A percentile compares a stretch with the other conserved stretches of the same genome.
These are phyloP conservation scores for Falco peregrinus DNA, from an alignment of 2,797 vertebrate genomes.

Conservation along the genomic window DNA sequence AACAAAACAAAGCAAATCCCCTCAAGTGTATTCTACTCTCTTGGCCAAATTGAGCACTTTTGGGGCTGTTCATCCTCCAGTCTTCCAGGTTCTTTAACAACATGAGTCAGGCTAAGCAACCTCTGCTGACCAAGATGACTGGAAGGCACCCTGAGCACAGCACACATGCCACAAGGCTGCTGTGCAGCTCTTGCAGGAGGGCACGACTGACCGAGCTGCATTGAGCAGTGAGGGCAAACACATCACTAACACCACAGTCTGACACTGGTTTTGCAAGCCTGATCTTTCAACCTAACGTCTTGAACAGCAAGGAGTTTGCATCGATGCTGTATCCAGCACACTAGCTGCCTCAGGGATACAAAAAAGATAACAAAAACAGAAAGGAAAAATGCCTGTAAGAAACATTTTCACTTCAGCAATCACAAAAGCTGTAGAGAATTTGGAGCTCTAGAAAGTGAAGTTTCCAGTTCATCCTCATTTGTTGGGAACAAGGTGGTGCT, in stretches of 20 bases:
- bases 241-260: not conserved
- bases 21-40: not conserved
- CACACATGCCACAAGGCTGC: fast-evolving
- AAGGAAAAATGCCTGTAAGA: not conserved
- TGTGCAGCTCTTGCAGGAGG: not conserved
- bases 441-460: not conserved
- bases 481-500: not conserved
- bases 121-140: not conserved
- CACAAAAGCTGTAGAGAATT: not conserved
- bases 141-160: not conserved
- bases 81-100: not conserved
- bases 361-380: not conserved
- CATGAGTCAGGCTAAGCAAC: not conserved
- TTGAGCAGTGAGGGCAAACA: not conserved
- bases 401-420: not conserved
- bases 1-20: not conserved
- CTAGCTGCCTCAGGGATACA: too few relatives aligned
- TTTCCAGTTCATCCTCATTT: not conserved
- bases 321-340: not conserved
- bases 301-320: not conserved
- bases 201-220: fast-evolving
- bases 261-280: not conserved
- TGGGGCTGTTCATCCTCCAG: not conserved
- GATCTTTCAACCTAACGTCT: fast-evolving
- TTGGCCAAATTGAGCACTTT: not conserved